Evolutionary conservation across 2,797 vertebrate genomes (phyloP).

Genomic region (Sebastes cheni): DNA sequence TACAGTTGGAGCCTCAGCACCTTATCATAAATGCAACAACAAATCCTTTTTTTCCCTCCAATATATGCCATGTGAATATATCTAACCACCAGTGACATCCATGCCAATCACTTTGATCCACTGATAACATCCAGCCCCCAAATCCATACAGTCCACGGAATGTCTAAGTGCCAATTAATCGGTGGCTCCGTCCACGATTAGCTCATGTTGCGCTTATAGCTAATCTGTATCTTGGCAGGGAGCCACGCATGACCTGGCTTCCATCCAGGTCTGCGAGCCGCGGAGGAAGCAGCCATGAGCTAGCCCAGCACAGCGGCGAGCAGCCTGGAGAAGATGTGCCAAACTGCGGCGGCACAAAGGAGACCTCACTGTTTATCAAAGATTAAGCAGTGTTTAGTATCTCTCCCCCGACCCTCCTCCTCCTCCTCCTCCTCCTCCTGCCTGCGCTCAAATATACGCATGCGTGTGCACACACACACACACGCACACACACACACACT

Average conservation of each 20-base stretch:
- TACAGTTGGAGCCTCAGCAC: not conserved
- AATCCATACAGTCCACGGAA: constrained; percentile 62
- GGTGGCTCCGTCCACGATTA: constrained; percentile 77
- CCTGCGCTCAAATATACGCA: constrained; percentile 22
- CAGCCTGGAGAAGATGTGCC: constrained; percentile 55
- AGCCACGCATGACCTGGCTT: constrained; percentile 78
- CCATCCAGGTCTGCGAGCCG: constrained; percentile 64
- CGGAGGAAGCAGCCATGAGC: constrained; percentile 51
- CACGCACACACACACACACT: not conserved
- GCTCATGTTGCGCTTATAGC: constrained; percentile 79
- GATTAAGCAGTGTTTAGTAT: constrained; percentile 76
- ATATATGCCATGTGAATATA: constrained; percentile 9
- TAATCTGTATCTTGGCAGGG: constrained; percentile 78
- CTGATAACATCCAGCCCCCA: constrained; percentile 37
- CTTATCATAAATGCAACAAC: not conserved
- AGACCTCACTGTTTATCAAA: constrained; percentile 77
- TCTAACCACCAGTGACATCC: constrained; percentile 1
- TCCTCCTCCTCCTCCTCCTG: constrained; percentile 9
- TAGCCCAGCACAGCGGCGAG: constrained; percentile 16
- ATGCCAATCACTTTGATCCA: constrained; percentile 42
- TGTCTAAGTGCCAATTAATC: constrained; percentile 75
- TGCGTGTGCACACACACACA: not conserved
- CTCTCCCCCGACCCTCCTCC: constrained; percentile 27
- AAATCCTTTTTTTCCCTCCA: not conserved
- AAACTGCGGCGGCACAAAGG: constrained; percentile 69